These are phyloP conservation scores for Microtus montanus DNA, from an alignment of 2,113 vertebrate species.

Conservation along the genomic window DNA sequence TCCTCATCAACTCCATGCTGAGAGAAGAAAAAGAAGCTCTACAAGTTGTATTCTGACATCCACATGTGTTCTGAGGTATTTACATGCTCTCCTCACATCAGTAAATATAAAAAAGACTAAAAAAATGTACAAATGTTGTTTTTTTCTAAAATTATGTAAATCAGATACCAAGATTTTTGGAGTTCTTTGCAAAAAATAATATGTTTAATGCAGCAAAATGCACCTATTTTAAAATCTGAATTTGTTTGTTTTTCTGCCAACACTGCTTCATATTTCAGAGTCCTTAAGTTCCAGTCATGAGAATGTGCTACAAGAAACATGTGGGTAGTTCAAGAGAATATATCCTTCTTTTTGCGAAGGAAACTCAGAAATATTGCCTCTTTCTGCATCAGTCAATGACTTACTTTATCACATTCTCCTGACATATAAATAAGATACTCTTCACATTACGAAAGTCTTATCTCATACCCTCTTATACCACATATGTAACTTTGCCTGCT, in stretches of 20 bases:
- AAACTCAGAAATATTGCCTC: neutral
- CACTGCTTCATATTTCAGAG: neutral
- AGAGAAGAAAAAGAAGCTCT: neutral
- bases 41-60: neutral
- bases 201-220: neutral
- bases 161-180: neutral
- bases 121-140: neutral
- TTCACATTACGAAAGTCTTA: neutral
- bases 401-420: neutral
- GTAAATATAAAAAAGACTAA: neutral
- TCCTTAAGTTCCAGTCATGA: neutral
- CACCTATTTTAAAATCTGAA: neutral
- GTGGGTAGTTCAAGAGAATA: neutral
- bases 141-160: neutral
- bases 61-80: neutral
- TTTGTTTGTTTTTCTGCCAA: constrained; percentile 2
- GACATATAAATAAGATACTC: neutral
- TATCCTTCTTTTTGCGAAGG: neutral
- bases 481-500: neutral
- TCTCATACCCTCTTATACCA: neutral
- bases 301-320: neutral
- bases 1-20: neutral
- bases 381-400: neutral
- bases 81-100: no score
- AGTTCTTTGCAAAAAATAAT: neutral